Evolutionary conservation across 2,888 invertebrate genomes (phyloP), one percentile per base, ranked within the genome.

Genomic region (Caenorhabditis sp.): DNA sequence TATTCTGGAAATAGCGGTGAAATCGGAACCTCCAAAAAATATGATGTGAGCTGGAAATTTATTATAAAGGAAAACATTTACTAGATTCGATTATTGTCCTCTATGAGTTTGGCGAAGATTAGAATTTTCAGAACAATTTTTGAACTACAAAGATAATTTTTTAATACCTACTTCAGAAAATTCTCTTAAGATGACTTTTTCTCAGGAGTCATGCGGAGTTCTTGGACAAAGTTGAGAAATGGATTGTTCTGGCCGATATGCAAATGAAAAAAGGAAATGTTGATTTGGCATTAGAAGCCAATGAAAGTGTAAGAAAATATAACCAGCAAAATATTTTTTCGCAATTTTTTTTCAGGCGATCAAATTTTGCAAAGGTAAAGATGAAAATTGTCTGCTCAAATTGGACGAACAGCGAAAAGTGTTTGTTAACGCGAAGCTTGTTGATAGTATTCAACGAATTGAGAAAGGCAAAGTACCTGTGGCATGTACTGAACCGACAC

Each of bases 1-100:
- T 67, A 93, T 93, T 23, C 90, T 97, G 61, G 95, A 96, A 89
- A 92, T 92, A 25, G 88, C 89, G 78, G 90, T 91, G 23, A 88
- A 88, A 58, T 91, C 91, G 38, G 91, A 91, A 83, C 89, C 90
- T 21, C 90, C 91, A 20, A 91, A 91, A 85, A 91, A 91, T 68
- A 90, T 91, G 70, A 89, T 90, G 90, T 90, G 78, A 78, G 85
- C 71, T 62, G 5, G 4, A 31, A 31, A n/a, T n/a, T n/a, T n/a
- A n/a, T n/a, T n/a, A n/a, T n/a, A n/a, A n/a, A n/a, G n/a, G n/a
- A 31, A 52, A n/a, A 52, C 4, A n/a, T 21, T n/a, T 43, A 43
- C 17, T n/a, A n/a, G n/a, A n/a, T n/a, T n/a, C n/a, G 17, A 43
- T 43, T 17, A 12, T 43, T 43, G 17, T 43, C 12, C 17, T 43